Base-by-base conservation (phyloP, 2,888 invertebrate genomes). In the Acleris literana region DNA sequence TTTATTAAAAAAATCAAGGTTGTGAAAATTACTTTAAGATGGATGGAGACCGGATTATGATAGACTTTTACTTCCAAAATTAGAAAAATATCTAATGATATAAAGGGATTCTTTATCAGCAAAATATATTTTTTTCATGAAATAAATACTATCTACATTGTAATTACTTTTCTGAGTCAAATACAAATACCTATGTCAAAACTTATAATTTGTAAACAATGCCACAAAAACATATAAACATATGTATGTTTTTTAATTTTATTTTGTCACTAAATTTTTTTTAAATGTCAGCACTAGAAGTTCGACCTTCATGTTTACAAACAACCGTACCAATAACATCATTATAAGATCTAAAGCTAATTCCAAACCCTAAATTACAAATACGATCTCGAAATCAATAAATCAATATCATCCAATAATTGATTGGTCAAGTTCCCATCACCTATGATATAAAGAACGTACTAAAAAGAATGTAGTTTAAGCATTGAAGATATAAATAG, bases 361-460 rank as follows among this genome's bases (percentile, higher is more conserved):
- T 17, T 16, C 39, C 44, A 22, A 53, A 55, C 18, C 46, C 64
- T 65, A 61, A 13, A 61, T 65, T 51, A 57, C 63, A 53, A 43
- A 52, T 57, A 55, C 43, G 46, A 62, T 73, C 70, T 72, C 64
- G 69, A 71, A 71, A 59, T 56, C 67, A 64, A 66, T 56, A 62
- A 69, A 65, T 59, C 57, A 58, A 39, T 39, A 39, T 13, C 39
- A 39, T 39, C 59, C 61, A 69, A 71, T 76, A 75, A 77, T 76
- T 76, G 75, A 76, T 77, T 75, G 71, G 72, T 62, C 60, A 16
- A 20, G 17, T 65, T 65, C 60, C 65, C 65, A 65, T n/a, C 64
- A 52, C 46, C 46, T 55, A 39, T 39, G 13, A 4, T 25, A 16
- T 44, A 64, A 49, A 33, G 49, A 33, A 9, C 20, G 13, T 39